Evolutionary conservation across 2,113 vertebrate species (phyloP).

Genomic region (Etheostoma cragini): DNA sequence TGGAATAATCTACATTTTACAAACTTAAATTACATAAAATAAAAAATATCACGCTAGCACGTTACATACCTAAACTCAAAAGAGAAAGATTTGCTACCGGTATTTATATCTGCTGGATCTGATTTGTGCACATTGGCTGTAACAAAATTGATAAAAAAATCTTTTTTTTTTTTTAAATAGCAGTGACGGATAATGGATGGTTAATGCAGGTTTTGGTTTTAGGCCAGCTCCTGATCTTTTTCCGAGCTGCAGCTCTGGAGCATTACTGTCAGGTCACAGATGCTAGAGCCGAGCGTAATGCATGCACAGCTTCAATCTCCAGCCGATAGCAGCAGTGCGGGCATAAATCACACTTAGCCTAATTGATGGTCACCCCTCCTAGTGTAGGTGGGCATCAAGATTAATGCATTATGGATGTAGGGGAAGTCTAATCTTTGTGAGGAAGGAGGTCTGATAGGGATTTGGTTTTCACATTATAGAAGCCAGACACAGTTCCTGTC

Average conservation of each 20-base stretch:
- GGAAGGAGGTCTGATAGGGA: conserved; percentile 28
- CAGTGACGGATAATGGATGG: conserved; percentile 19
- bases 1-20: too few species aligned
- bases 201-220: conserved; percentile 16
- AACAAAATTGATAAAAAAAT: too few species aligned
- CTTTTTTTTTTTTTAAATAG: background rate
- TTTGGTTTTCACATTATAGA: conserved; percentile 37
- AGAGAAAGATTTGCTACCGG: too few species aligned
- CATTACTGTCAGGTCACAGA: conserved; percentile 35
- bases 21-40: too few species aligned
- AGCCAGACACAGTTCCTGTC: conserved; percentile 43
- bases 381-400: conserved; percentile 38
- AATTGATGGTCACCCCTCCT: conserved; percentile 50
- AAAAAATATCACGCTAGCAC: too few species aligned
- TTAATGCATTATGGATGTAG: conserved; percentile 51
- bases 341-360: conserved; percentile 38
- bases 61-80: too few species aligned
- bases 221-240: background rate
- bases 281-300: background rate
- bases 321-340: background rate
- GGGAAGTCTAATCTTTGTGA: conserved; percentile 32
- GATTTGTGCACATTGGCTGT: too few species aligned
- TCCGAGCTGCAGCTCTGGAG: conserved; percentile 7
- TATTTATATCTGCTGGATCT: too few species aligned
- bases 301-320: conserved; percentile 16